Conservation (phyloP, 92 coral and sea anemone species). For the Galaxea fascicularis region DNA sequence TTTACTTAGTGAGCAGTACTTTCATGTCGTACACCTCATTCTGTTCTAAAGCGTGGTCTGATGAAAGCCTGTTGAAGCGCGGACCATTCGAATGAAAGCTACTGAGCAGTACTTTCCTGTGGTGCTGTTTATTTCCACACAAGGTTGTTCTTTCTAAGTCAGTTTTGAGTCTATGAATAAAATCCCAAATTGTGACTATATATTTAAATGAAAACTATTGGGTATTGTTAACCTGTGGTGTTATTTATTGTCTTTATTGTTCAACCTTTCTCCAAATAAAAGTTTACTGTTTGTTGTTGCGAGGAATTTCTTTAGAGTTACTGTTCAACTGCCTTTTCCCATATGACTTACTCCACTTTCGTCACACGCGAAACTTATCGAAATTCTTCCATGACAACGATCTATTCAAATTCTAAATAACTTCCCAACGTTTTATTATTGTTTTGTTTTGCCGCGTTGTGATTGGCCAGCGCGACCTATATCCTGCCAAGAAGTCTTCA, state of each 20-base stretch:
- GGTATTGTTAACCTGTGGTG: neutral
- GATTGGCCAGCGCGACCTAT: slow-evolving; percentile 22
- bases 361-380: neutral
- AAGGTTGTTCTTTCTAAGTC: neutral
- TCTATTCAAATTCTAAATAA: slow-evolving; percentile 30
- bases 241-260: neutral
- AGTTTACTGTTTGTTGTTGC: neutral
- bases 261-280: neutral
- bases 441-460: neutral
- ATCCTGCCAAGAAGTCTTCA: slow-evolving; percentile 18
- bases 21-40: neutral
- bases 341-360: neutral
- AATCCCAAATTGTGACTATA: neutral
- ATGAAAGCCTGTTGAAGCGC: neutral
- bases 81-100: neutral
- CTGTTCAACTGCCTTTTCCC: neutral
- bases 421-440: slow-evolving; percentile 19
- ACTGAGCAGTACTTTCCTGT: neutral
- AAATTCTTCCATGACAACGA: slow-evolving; percentile 25
- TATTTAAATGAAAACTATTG: neutral
- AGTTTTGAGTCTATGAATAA: neutral
- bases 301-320: neutral
- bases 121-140: neutral
- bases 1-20: neutral
- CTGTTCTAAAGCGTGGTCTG: neutral